A percentile compares a stretch with the other conserved stretches of the same genome.
These are phyloP conservation scores for Sinocyclocheilus grahami DNA, from an alignment of 2,113 vertebrate genomes.

Conservation along the genomic window DNA sequence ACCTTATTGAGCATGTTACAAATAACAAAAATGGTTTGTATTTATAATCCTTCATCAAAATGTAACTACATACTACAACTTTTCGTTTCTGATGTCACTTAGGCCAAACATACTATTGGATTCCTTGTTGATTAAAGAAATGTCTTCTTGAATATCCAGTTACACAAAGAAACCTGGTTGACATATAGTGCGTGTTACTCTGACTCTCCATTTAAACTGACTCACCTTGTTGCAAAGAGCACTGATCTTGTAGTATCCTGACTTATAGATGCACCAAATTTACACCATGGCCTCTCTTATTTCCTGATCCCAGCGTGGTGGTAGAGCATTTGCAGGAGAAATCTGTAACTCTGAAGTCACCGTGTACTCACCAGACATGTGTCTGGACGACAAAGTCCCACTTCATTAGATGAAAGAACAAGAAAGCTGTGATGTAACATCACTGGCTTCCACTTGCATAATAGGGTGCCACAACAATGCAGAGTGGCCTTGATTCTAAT, in stretches of 20 bases:
- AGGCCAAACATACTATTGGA: neutral
- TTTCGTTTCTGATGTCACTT: neutral
- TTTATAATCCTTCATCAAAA: neutral
- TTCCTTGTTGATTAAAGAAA: neutral
- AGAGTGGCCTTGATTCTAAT: slow-evolving; percentile 4
- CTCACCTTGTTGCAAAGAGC: slow-evolving; percentile 6
- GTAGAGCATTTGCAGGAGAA: neutral
- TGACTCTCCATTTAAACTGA: neutral
- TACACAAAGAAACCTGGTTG: neutral
- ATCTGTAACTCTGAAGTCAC: neutral
- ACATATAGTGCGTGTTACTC: neutral
- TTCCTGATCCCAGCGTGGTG: slow-evolving; percentile 3
- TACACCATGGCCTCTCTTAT: neutral
- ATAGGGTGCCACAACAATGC: neutral
- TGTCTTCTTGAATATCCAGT: neutral
- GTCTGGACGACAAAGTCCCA: slow-evolving; percentile 28
- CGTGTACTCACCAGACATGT: neutral
- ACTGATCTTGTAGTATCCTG: neutral
- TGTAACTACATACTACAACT: neutral
- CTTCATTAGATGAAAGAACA: slow-evolving; percentile 29
- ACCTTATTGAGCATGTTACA: neutral
- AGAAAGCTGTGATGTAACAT: slow-evolving; percentile 50
- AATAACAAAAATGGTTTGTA: neutral
- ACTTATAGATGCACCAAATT: neutral
- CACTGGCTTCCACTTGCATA: slow-evolving; percentile 27